phyloP scores from a whole-genome alignment of 2,113 vertebrate species.

The Petromus typicus region DNA sequence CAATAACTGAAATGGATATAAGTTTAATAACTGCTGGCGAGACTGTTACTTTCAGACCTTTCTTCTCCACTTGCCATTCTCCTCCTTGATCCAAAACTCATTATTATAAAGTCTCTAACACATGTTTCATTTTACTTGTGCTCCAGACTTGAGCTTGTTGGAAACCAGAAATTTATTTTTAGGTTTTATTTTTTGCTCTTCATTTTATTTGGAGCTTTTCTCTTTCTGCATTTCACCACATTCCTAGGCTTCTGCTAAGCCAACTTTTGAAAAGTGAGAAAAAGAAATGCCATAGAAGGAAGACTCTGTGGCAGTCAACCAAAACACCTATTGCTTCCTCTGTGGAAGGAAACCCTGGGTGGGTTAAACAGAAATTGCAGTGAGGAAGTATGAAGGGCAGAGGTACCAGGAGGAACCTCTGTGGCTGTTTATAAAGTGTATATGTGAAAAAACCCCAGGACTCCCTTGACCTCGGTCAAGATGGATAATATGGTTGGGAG shows the following conservation, averaged over 20 bases:
- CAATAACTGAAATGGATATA: slow-evolving; percentile 14
- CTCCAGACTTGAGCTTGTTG: slow-evolving; percentile 51
- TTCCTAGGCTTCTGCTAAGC: slow-evolving; percentile 68
- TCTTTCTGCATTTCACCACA: slow-evolving; percentile 55
- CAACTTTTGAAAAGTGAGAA: slow-evolving; percentile 66
- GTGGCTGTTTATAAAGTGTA: not conserved
- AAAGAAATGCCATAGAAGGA: slow-evolving; percentile 68
- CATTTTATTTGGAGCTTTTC: slow-evolving; percentile 70
- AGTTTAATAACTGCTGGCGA: slow-evolving; percentile 33
- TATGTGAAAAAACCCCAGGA: not conserved
- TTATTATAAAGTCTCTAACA: slow-evolving; percentile 65
- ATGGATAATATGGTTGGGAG: not conserved
- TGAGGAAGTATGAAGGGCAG: not conserved
- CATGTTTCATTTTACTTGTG: slow-evolving; percentile 75
- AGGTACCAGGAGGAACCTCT: not conserved
- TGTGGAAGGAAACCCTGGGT: not conserved
- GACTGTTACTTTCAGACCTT: not conserved
- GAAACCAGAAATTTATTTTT: slow-evolving; percentile 77
- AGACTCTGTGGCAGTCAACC: slow-evolving; percentile 42
- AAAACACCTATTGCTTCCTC: slow-evolving; percentile 17
- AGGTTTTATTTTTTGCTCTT: slow-evolving; percentile 41
- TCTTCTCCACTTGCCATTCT: slow-evolving; percentile 18
- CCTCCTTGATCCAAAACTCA: not conserved
- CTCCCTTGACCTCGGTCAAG: not conserved
- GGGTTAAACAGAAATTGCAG: slow-evolving; percentile 30